Percentiles rank a stretch among this genome's conserved stretches.
phyloP scores from a whole-genome alignment of 2,888 invertebrate species.

The Spilarctia lutea region DNA sequence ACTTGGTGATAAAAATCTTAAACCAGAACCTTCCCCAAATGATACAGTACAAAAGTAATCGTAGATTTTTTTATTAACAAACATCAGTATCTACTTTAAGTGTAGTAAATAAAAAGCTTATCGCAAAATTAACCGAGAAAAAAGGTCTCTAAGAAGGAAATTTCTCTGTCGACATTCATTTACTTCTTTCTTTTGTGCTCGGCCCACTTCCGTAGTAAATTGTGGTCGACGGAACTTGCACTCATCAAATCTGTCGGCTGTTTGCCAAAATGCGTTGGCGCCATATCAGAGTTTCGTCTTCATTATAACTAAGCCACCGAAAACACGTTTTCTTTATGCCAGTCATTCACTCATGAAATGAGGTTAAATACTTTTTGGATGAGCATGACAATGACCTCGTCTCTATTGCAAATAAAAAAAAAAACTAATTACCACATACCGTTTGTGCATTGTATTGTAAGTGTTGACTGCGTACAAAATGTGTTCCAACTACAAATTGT shows the following conservation, averaged over 20 bases:
- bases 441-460: conserved; percentile 6
- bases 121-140: conserved; percentile 12
- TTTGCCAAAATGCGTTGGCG: conserved; percentile 65
- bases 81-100: not conserved
- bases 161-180: conserved; percentile 25
- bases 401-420: conserved; percentile 18
- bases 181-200: conserved; percentile 38
- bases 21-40: not conserved
- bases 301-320: conserved; percentile 43
- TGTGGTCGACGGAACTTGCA: conserved; percentile 57
- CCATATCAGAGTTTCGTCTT: conserved; percentile 30
- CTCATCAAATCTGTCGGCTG: conserved; percentile 60
- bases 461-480: not conserved
- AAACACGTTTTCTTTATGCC: conserved; percentile 49
- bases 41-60: not conserved
- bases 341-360: conserved; percentile 55
- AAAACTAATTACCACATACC: conserved; percentile 1
- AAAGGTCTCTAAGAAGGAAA: conserved; percentile 19
- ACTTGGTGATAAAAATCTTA: not conserved
- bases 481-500: not conserved
- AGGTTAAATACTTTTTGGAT: conserved; percentile 56
- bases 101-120: conserved; percentile 2
- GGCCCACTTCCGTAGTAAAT: conserved; percentile 44
- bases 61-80: not conserved
- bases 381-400: conserved; percentile 34